A percentile compares a stretch with the other conserved stretches of the same genome.
These are phyloP conservation scores for Phymanthus crucifer DNA, from an alignment of 92 coral and sea anemone genomes.

Conservation along the genomic window DNA sequence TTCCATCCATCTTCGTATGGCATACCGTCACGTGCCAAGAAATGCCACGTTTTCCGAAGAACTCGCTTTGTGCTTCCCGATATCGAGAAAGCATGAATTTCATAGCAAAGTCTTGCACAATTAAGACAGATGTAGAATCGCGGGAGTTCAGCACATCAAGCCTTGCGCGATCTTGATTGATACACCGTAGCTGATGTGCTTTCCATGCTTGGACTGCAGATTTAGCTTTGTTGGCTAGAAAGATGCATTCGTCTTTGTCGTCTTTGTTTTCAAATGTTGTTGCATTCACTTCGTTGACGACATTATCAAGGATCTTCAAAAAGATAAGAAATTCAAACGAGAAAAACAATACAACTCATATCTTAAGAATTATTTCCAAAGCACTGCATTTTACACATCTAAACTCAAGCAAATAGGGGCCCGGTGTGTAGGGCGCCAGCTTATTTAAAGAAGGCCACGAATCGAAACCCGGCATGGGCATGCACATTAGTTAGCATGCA, in stretches of 20 bases:
- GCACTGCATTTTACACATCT: background rate
- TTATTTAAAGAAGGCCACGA: too few species aligned
- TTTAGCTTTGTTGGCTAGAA: conserved; percentile 36
- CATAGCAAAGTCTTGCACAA: background rate
- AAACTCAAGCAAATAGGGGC: too few species aligned
- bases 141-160: conserved; percentile 21
- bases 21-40: conserved; percentile 44
- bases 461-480: too few species aligned
- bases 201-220: conserved; percentile 39
- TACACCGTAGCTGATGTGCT: conserved; percentile 49
- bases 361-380: background rate
- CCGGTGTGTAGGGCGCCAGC: too few species aligned
- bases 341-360: background rate
- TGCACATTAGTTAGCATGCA: too few species aligned
- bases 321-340: background rate
- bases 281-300: conserved; percentile 20
- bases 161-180: conserved; percentile 51
- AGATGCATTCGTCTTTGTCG: conserved; percentile 37
- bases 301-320: conserved; percentile 29
- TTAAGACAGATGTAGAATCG: conserved; percentile 24
- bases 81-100: conserved; percentile 1
- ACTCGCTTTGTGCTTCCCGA: conserved; percentile 37
- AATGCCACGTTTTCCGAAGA: conserved; percentile 47
- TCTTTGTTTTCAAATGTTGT: conserved; percentile 31
- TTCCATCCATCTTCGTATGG: conserved; percentile 17